Conservation (phyloP, 2,888 invertebrate species). For the Pheosia gnoma region DNA sequence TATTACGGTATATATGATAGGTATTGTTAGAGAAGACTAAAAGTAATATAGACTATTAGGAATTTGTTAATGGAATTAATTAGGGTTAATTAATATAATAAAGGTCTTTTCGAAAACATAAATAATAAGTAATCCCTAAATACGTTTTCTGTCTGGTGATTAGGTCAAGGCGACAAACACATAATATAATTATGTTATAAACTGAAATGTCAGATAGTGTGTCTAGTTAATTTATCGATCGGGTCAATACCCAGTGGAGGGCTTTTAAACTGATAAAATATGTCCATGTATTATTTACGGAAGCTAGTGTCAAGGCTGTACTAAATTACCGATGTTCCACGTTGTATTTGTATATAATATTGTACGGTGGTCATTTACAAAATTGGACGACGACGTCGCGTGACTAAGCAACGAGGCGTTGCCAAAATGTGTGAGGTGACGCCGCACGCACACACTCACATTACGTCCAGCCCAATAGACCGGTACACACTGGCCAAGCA, state of each 20-base stretch:
- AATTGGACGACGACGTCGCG: slow-evolving; percentile 68
- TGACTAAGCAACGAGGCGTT: slow-evolving; percentile 71
- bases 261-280: slow-evolving; percentile 4
- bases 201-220: slow-evolving; percentile 1
- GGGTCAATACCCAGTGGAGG: not conserved
- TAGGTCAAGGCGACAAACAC: too few relatives aligned
- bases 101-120: too few relatives aligned
- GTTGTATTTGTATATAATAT: slow-evolving; percentile 38
- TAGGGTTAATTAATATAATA: too few relatives aligned
- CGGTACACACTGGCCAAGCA: slow-evolving; percentile 1
- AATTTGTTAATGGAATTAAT: too few relatives aligned
- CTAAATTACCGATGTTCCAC: slow-evolving; percentile 44
- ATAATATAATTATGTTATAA: not conserved
- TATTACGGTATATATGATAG: too few relatives aligned
- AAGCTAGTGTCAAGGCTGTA: slow-evolving; percentile 42
- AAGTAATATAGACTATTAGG: too few relatives aligned
- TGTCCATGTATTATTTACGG: slow-evolving; percentile 16
- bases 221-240: not conserved
- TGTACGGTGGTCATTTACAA: slow-evolving; percentile 63
- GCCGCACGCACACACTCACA: slow-evolving; percentile 54
- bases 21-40: too few relatives aligned
- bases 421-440: slow-evolving; percentile 61
- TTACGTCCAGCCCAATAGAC: slow-evolving; percentile 30
- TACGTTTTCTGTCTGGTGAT: too few relatives aligned
- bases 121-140: too few relatives aligned